Conservation (phyloP, 2,888 invertebrate genomes). For the Meteorus colon region DNA sequence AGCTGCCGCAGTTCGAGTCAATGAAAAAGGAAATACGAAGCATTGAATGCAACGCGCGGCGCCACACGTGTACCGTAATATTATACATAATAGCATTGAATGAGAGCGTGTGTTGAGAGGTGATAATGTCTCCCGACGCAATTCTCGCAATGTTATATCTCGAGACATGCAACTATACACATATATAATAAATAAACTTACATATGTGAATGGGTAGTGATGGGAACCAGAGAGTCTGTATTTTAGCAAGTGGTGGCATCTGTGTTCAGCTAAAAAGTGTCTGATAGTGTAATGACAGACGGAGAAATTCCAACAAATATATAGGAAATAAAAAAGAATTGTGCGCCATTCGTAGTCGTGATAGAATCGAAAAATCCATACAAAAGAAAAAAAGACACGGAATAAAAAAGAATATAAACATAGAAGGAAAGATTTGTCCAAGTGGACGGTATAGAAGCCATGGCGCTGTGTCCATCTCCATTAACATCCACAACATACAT, state of each 20-base stretch:
- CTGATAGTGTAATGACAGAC: conserved; percentile 2
- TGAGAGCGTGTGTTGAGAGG: conserved; percentile 51
- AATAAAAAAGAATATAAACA: neutral
- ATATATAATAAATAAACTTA: neutral
- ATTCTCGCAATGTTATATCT: conserved; percentile 16
- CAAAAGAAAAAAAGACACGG: neutral
- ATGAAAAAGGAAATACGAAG: neutral
- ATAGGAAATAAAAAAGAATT: neutral
- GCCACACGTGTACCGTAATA: conserved; percentile 17
- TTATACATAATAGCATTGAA: conserved; percentile 11
- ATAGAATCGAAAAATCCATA: neutral
- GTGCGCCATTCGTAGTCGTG: neutral
- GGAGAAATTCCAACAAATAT: conserved; percentile 1
- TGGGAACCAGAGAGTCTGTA: conserved; percentile 52
- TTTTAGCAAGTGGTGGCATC: conserved; percentile 65
- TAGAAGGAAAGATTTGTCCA: neutral
- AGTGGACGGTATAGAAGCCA: neutral
- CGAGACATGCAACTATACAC: neutral
- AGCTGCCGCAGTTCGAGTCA: conserved; percentile 1
- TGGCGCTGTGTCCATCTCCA: neutral
- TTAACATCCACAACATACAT: neutral
- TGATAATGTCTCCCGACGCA: conserved; percentile 55
- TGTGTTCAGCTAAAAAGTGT: conserved; percentile 57
- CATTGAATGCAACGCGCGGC: conserved; percentile 24
- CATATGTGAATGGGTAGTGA: conserved; percentile 17